These are phyloP conservation scores for Sceliomorpha sp. DNA, from an alignment of 2,888 invertebrate species.

Conservation along the genomic window DNA sequence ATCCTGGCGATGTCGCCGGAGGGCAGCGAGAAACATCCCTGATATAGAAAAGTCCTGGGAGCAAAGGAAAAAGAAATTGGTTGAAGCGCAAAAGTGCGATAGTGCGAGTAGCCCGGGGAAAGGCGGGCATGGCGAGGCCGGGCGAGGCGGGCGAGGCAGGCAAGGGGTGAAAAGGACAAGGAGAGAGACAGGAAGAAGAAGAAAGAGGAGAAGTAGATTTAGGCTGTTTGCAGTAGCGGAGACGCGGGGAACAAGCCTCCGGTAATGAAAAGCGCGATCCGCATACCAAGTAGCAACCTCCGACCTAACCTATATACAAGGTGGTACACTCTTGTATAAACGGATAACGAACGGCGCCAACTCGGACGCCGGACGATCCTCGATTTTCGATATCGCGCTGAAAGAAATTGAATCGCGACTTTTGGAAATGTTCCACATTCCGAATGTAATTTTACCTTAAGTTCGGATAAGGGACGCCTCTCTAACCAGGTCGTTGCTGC, in stretches of 20 bases:
- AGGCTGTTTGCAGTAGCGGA: slow-evolving; percentile 78
- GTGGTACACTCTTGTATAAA: slow-evolving; percentile 24
- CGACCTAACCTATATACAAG: slow-evolving; percentile 67
- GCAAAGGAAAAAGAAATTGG: slow-evolving; percentile 53
- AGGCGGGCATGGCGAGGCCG: too few species aligned
- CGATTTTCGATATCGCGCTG: slow-evolving; percentile 31
- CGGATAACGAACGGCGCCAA: slow-evolving; percentile 38
- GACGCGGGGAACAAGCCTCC: slow-evolving; percentile 78
- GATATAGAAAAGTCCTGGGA: slow-evolving; percentile 59
- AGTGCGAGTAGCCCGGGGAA: slow-evolving; percentile 50
- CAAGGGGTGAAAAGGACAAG: slow-evolving; percentile 63
- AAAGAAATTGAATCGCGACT: slow-evolving; percentile 37
- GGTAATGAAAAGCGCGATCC: slow-evolving; percentile 84
- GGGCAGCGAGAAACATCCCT: slow-evolving; percentile 60
- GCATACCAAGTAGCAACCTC: slow-evolving; percentile 83
- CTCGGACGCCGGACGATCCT: slow-evolving; percentile 34
- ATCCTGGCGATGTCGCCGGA: slow-evolving; percentile 69
- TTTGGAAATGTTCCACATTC: slow-evolving; percentile 27
- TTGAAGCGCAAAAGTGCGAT: slow-evolving; percentile 51
- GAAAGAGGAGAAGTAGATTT: slow-evolving; percentile 74
- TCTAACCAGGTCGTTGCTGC: too few species aligned
- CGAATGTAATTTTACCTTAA: slow-evolving; percentile 6
- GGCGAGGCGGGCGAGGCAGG: too few species aligned
- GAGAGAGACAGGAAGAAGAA: slow-evolving; percentile 45
- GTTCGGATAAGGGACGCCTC: too few species aligned